Evolutionary conservation across 2,113 vertebrate genomes (phyloP), one percentile per base, ranked within the genome.

Genomic region (Planiliza haematocheilus): DNA sequence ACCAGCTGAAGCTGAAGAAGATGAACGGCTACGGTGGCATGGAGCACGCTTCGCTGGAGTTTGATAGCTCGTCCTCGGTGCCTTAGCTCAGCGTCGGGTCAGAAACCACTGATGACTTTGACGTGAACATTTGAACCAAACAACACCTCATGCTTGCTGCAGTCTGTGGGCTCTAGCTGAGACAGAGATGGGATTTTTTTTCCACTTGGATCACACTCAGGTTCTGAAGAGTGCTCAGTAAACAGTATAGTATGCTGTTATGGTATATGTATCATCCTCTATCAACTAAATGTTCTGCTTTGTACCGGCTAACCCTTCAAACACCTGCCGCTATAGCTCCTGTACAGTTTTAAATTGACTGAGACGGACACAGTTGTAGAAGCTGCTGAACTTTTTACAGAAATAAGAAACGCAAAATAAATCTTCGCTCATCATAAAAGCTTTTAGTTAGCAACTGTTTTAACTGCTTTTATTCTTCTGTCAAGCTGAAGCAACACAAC

Each of bases 1-100:
- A 94, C 51, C 87, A 92, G 67, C 81, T 93, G 0, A 89, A 93
- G 59, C 92, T 96, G 81, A 90, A 37, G 83, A 95, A 92, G 87
- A 92, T 96, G 37, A 50, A 91, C 10, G 93, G 95, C 21, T 97
- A 97, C 0, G 96, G 96, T 1, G 53, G 94, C 1, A 38, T 96
- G 46, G 94, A 95, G 18, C 86, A 93, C 6, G 60, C 90, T 13
- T 93, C 93, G 0, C 39, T 93, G 73, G 93, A 93, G 73, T 91
- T 91, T 0, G 92, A 94, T 82, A 93, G 92, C 81, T 94, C 92
- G 14, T 91, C 82, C 13, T 93, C 92, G 5, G 74, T 77, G 13
- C 89, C 90, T 7, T 93, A 71, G 71, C 10, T 21, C n/a, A 58
- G 21, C 11, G 9, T 49, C 18, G n/a, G n/a, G n/a, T 18, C 8